phyloP scores from a whole-genome alignment of 37 sponge, comb jelly and placozoan genomes.

The Petrosia ficiformis region DNA sequence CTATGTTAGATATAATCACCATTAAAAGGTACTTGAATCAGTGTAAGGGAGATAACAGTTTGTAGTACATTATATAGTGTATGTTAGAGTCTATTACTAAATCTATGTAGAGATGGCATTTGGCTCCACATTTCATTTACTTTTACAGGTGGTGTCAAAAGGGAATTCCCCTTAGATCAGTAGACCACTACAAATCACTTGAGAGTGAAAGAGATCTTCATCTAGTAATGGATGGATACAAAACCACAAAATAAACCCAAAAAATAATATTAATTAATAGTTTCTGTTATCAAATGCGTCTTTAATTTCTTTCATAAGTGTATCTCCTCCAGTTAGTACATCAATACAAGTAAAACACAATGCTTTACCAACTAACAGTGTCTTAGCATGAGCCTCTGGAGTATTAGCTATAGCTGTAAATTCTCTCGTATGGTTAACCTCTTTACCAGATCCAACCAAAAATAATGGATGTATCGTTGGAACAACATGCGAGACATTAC shows the following conservation, averaged over 20 bases:
- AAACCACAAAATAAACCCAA: neutral
- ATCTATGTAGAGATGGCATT: too few relatives aligned
- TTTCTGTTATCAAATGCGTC: slow-evolving; percentile 16
- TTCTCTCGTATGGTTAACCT: slow-evolving; percentile 62
- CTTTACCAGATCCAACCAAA: slow-evolving; percentile 45
- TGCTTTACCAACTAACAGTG: slow-evolving; percentile 69
- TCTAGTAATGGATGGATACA: neutral
- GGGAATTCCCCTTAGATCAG: slow-evolving; percentile 8
- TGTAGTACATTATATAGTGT: too few relatives aligned
- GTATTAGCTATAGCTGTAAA: slow-evolving; percentile 70
- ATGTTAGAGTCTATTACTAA: too few relatives aligned
- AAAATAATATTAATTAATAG: neutral
- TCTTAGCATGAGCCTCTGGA: slow-evolving; percentile 41
- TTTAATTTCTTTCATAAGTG: slow-evolving; percentile 47
- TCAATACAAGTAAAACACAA: slow-evolving; percentile 73
- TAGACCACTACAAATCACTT: slow-evolving; percentile 1
- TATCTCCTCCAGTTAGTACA: slow-evolving; percentile 47
- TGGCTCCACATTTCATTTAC: neutral
- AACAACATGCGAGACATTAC: slow-evolving; percentile 72
- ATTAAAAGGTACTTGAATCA: slow-evolving; percentile 23
- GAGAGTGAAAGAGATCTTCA: neutral
- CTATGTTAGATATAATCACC: slow-evolving; percentile 8
- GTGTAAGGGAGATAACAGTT: neutral
- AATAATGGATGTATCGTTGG: slow-evolving; percentile 84
- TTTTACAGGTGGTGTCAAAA: slow-evolving; percentile 19